Conservation (phyloP, 2,797 vertebrate genomes). For the Margarornis squamiger region DNA sequence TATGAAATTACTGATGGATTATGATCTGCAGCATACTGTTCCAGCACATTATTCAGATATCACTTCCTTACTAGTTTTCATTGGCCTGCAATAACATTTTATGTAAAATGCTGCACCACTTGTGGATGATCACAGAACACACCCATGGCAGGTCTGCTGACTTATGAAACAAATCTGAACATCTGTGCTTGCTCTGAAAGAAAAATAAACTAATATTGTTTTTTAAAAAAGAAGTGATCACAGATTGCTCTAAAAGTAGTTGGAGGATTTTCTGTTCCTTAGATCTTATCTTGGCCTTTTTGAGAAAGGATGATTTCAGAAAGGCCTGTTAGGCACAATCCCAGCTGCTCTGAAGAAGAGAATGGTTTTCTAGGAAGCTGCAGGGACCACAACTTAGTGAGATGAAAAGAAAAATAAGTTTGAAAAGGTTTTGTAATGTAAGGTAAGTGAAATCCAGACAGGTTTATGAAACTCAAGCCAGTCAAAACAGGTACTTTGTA, state of each 20-base stretch:
- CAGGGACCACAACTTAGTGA: conserved; percentile 22
- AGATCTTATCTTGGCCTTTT: conserved; percentile 31
- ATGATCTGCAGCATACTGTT: neutral
- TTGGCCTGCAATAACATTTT: conserved; percentile 38
- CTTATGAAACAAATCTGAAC: conserved; percentile 26
- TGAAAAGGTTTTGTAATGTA: conserved; percentile 34
- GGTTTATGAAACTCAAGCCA: conserved; percentile 12
- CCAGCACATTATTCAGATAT: neutral
- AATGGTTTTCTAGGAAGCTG: neutral
- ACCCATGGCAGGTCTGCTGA: conserved; percentile 21
- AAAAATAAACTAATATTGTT: conserved; percentile 47
- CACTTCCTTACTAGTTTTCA: neutral
- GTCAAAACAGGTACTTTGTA: neutral
- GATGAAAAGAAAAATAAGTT: conserved; percentile 34
- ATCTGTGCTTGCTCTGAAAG: conserved; percentile 49
- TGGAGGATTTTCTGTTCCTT: conserved; percentile 31
- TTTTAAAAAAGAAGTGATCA: conserved; percentile 10
- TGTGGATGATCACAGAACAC: conserved; percentile 25
- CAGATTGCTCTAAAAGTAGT: conserved; percentile 45
- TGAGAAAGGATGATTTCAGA: conserved; percentile 6
- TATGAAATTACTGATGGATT: neutral
- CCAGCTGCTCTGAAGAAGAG: neutral
- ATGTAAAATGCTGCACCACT: conserved; percentile 18
- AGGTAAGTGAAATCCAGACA: conserved; percentile 19
- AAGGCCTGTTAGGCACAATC: neutral